Evolutionary conservation across 2,113 vertebrate species (phyloP).

Genomic region (Pelusios castaneus): DNA sequence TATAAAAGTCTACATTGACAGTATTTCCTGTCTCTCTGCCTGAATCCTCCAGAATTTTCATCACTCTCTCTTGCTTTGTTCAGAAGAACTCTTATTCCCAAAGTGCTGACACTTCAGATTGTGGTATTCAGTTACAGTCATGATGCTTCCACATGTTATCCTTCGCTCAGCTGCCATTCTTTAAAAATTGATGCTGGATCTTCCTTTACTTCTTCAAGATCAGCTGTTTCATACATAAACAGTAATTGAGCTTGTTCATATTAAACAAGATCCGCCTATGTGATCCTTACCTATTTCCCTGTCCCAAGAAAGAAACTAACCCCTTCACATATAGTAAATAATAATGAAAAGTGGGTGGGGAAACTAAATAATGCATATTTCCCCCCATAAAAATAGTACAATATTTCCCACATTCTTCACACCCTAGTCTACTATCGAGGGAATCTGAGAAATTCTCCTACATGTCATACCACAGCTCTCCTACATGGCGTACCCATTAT

Average conservation of each 20-base stretch:
- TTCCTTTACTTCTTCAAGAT: neutral
- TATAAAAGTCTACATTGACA: too few relatives aligned
- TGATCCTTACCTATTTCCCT: neutral
- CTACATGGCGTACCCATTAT: too few relatives aligned
- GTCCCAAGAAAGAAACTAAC: too few relatives aligned
- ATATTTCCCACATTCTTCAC: neutral
- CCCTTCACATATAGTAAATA: neutral
- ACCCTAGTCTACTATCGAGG: neutral
- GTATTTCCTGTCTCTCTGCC: too few relatives aligned
- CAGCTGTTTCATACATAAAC: neutral
- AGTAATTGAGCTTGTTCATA: neutral
- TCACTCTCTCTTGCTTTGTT: too few relatives aligned
- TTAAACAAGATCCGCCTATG: neutral
- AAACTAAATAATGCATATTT: neutral
- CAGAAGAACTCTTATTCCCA: neutral
- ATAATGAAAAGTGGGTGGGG: neutral
- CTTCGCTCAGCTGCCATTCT: too few relatives aligned
- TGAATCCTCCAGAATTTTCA: too few relatives aligned
- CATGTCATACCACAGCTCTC: neutral
- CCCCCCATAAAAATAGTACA: neutral
- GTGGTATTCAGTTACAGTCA: neutral
- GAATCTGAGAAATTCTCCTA: neutral
- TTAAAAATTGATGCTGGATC: neutral
- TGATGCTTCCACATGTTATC: neutral
- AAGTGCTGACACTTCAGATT: neutral